A percentile compares a stretch with the other conserved stretches of the same genome.
Conservation (phyloP, 2,888 invertebrate genomes). For the Hypselothyrea guttata region DNA sequence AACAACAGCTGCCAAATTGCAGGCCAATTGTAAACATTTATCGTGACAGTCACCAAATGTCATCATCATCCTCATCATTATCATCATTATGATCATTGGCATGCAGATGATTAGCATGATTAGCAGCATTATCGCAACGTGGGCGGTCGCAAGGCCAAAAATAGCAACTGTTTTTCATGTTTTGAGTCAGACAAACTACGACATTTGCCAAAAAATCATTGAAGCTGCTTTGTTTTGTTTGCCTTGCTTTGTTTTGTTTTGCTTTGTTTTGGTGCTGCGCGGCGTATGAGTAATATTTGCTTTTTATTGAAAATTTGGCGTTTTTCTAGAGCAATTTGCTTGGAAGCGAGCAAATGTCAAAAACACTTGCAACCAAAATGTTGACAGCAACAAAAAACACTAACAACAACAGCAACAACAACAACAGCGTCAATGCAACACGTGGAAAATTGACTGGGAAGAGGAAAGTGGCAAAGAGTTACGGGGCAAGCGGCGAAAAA, state of each 20-base stretch:
- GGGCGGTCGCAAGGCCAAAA: slow-evolving; percentile 58
- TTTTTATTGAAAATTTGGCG: slow-evolving; percentile 50
- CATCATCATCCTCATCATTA: slow-evolving; percentile 25
- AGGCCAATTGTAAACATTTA: slow-evolving; percentile 56
- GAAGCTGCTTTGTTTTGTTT: slow-evolving; percentile 19
- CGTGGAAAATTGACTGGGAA: slow-evolving; percentile 42
- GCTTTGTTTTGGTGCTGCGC: slow-evolving; percentile 39
- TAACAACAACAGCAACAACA: slow-evolving; percentile 22
- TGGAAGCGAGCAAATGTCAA: slow-evolving; percentile 20
- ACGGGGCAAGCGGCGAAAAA: slow-evolving; percentile 23
- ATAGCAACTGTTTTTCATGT: slow-evolving; percentile 14
- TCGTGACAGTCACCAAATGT: slow-evolving; percentile 43
- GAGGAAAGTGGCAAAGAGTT: background rate
- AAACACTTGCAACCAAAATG: slow-evolving; percentile 44
- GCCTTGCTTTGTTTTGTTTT: background rate
- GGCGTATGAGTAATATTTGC: slow-evolving; percentile 65
- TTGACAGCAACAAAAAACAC: slow-evolving; percentile 29
- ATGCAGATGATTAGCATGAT: slow-evolving; percentile 12
- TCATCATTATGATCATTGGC: slow-evolving; percentile 15
- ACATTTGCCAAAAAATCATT: slow-evolving; percentile 33
- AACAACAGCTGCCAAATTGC: slow-evolving; percentile 57
- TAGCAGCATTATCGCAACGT: slow-evolving; percentile 45
- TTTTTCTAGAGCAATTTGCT: slow-evolving; percentile 42
- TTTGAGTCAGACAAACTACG: slow-evolving; percentile 3
- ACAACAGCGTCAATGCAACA: slow-evolving; percentile 28